Evolutionary conservation across 2,113 vertebrate species (phyloP).

Genomic region (Talpa occidentalis): DNA sequence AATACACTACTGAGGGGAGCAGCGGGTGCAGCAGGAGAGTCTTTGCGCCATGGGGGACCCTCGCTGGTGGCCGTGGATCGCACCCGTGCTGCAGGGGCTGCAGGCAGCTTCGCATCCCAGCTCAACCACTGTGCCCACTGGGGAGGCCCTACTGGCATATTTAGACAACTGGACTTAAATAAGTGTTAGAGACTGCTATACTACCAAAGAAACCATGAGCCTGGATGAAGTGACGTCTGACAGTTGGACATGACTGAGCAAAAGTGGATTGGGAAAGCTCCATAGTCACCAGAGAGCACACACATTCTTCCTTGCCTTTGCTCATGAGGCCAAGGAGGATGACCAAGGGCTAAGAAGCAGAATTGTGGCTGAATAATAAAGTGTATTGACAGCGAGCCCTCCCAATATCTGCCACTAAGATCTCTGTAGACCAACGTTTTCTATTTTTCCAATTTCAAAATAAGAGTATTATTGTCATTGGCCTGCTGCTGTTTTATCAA

Average conservation of each 20-base stretch:
- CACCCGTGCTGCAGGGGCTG: no score
- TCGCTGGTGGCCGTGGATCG: no score
- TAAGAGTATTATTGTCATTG: background rate
- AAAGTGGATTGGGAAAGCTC: no score
- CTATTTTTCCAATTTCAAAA: slow-evolving; percentile 41
- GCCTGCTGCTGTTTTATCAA: background rate
- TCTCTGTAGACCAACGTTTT: background rate
- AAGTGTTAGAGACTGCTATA: background rate
- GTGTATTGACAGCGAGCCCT: background rate
- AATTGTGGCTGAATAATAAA: background rate
- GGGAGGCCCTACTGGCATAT: background rate
- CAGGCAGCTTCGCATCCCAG: no score
- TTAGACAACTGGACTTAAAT: background rate
- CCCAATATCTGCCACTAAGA: background rate
- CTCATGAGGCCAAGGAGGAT: no score
- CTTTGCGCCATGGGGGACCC: no score
- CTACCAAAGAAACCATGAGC: background rate
- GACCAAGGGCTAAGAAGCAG: no score
- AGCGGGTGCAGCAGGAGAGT: no score
- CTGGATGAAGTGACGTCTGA: background rate
- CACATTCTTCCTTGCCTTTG: no score
- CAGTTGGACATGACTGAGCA: background rate
- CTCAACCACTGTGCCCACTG: no score
- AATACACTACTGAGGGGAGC: no score
- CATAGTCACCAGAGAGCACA: no score